A percentile compares a stretch with the other conserved stretches of the same genome.
phyloP scores from a whole-genome alignment of 2,797 vertebrate species.

The Euthynnus affinis region DNA sequence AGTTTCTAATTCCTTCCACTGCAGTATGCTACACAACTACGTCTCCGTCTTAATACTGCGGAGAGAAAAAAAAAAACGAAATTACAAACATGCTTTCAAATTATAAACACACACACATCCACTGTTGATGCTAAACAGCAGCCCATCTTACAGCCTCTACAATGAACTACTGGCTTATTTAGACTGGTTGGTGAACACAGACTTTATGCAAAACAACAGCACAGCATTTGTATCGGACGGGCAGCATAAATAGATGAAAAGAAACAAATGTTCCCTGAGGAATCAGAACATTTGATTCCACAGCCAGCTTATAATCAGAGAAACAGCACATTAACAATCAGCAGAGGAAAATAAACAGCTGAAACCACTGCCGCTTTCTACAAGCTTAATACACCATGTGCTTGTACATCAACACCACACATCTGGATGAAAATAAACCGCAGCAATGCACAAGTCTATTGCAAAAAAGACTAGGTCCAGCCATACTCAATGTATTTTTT shows the following conservation, averaged over 20 bases:
- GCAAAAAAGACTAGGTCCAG: background rate
- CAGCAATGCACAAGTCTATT: background rate
- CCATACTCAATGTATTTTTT: background rate
- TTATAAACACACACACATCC: background rate
- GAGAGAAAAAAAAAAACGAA: background rate
- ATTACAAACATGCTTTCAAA: background rate
- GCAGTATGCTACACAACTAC: background rate
- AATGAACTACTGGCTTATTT: background rate
- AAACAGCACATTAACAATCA: conserved; percentile 38
- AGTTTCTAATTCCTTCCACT: too few species aligned
- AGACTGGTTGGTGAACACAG: background rate
- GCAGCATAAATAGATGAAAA: background rate
- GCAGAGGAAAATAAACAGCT: conserved; percentile 36
- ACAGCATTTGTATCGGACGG: background rate
- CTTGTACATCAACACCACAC: background rate
- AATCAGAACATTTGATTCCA: conserved; percentile 4
- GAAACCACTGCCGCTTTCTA: background rate
- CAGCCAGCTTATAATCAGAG: conserved; percentile 16
- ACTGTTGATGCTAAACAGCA: background rate
- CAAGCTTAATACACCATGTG: background rate
- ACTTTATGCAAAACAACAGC: background rate
- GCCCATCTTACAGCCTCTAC: background rate
- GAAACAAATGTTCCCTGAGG: conserved; percentile 17
- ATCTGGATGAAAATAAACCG: conserved; percentile 33
- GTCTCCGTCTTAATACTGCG: too few species aligned